Percentiles rank a stretch among this genome's conserved stretches.
Conservation (phyloP, 92 coral and sea anemone genomes). For the Palythoa grandis region DNA sequence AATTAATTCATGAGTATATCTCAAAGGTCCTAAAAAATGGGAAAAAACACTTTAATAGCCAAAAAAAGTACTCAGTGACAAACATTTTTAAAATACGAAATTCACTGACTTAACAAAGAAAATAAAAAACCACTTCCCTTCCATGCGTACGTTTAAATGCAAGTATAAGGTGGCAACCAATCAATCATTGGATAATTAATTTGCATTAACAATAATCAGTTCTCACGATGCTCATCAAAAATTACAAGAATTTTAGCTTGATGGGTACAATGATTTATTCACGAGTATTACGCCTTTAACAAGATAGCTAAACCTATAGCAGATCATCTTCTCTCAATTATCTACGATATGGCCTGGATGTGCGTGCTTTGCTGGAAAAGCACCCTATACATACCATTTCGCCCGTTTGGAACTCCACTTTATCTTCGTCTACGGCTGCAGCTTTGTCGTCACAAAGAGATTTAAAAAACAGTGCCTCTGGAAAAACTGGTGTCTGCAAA, state of each 20-base stretch:
- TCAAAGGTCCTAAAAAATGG: background rate
- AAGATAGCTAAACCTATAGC: background rate
- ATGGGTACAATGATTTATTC: background rate
- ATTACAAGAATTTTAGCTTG: background rate
- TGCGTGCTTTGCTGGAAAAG: background rate
- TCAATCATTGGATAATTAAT: background rate
- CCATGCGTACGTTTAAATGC: background rate
- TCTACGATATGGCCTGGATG: background rate
- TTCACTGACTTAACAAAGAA: background rate
- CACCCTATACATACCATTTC: constrained; percentile 10
- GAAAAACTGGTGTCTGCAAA: constrained; percentile 72
- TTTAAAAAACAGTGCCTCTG: constrained; percentile 83
- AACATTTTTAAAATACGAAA: background rate
- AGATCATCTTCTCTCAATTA: background rate
- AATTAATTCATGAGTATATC: background rate
- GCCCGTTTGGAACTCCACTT: background rate
- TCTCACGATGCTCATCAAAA: background rate
- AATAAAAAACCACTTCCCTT: background rate
- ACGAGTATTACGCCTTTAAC: background rate
- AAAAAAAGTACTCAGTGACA: background rate
- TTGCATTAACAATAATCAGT: background rate
- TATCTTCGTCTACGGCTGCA: background rate
- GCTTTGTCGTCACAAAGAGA: constrained; percentile 47
- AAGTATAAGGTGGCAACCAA: background rate
- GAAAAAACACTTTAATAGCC: background rate